Percentiles rank a stretch among this genome's conserved stretches.
Evolutionary conservation across 2,113 vertebrate species (phyloP).

Genomic region (Trematomus loennbergii): DNA sequence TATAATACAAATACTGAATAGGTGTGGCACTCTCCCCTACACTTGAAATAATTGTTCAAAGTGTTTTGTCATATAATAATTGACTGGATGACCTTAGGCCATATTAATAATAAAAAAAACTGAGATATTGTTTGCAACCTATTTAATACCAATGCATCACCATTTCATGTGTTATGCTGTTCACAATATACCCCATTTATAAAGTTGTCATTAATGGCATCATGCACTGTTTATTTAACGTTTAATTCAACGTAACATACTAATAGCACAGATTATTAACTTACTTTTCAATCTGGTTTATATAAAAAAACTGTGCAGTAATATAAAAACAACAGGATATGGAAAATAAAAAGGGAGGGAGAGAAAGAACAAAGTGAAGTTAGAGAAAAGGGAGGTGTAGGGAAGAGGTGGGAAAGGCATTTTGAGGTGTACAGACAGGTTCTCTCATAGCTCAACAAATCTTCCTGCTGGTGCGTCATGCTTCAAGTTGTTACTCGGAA

Average conservation of each 20-base stretch:
- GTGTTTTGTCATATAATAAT: not conserved
- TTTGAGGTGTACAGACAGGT: slow-evolving; percentile 68
- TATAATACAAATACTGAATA: not conserved
- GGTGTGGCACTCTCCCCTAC: not conserved
- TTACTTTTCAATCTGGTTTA: slow-evolving; percentile 1
- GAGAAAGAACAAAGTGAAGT: not conserved
- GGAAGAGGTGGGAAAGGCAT: slow-evolving; percentile 31
- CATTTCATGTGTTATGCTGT: not conserved
- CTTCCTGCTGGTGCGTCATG: slow-evolving; percentile 47
- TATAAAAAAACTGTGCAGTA: slow-evolving; percentile 6
- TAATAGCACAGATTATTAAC: not conserved
- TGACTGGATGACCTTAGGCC: not conserved
- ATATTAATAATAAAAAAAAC: not conserved
- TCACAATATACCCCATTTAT: not conserved
- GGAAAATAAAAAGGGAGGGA: slow-evolving; percentile 14
- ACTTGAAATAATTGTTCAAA: not conserved
- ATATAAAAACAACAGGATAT: slow-evolving; percentile 21
- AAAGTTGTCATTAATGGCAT: not conserved
- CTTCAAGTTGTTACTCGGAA: slow-evolving; percentile 37
- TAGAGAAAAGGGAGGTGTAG: slow-evolving; percentile 5
- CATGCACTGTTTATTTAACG: not conserved
- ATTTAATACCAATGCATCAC: not conserved
- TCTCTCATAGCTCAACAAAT: slow-evolving; percentile 53
- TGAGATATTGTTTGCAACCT: not conserved
- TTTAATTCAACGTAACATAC: not conserved